Conservation (phyloP, 30 jellyfish, hydroid and myxozoan species). For the Pelagia noctiluca region DNA sequence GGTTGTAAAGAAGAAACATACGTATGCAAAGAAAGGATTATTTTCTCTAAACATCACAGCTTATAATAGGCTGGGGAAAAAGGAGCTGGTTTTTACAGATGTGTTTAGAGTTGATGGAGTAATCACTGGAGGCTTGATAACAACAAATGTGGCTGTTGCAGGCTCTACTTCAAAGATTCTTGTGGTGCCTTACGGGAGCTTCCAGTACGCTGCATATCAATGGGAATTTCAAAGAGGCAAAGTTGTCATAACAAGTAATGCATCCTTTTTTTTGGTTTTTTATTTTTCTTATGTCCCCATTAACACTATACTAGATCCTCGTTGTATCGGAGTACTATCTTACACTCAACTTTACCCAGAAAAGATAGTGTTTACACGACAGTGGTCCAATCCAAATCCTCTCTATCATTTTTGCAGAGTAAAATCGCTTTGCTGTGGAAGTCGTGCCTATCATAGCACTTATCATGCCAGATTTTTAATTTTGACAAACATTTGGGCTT, state of each 20-base stretch:
- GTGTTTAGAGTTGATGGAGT: constrained; percentile 34
- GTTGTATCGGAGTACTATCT: neutral
- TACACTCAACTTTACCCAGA: no score
- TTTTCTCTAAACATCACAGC: constrained; percentile 67
- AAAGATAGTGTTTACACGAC: no score
- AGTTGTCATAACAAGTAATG: neutral
- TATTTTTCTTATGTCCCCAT: neutral
- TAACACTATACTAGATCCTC: neutral
- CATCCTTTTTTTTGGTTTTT: neutral
- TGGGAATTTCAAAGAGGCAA: constrained; percentile 33
- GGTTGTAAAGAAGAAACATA: constrained; percentile 34
- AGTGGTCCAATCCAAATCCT: no score
- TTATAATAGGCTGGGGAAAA: constrained; percentile 23
- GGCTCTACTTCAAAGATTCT: constrained; percentile 21
- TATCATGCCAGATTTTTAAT: neutral
- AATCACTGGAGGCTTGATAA: constrained; percentile 31
- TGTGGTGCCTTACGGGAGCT: constrained; percentile 24
- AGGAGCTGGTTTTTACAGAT: constrained; percentile 23
- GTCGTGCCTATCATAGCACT: no score
- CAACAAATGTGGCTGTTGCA: constrained; percentile 53
- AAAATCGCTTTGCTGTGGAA: no score
- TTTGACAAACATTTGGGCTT: neutral
- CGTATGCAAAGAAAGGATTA: constrained; percentile 35
- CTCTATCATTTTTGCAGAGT: no score
- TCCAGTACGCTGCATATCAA: constrained; percentile 12